phyloP scores from a whole-genome alignment of 2,888 invertebrate genomes.

The Oegoconia quadripuncta region DNA sequence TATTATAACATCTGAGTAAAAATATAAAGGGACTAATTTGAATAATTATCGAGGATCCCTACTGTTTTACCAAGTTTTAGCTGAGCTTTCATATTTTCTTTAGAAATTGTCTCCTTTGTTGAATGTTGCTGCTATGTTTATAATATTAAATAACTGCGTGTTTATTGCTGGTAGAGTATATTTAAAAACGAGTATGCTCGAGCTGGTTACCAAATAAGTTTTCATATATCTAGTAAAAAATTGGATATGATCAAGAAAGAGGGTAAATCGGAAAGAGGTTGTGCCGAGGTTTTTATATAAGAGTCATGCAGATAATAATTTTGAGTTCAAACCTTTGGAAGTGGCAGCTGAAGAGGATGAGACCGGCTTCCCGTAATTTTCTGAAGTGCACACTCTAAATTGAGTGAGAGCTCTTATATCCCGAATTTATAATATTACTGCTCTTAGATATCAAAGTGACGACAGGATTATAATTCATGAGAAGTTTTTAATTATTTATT shows the following conservation, averaged over 20 bases:
- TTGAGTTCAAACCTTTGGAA: slow-evolving; percentile 60
- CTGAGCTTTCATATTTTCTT: slow-evolving; percentile 36
- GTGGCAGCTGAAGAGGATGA: slow-evolving; percentile 63
- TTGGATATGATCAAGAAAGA: no score
- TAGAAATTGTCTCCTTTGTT: neutral
- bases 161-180: no score
- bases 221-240: no score
- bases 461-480: slow-evolving; percentile 36
- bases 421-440: slow-evolving; percentile 74
- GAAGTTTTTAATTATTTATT: slow-evolving; percentile 2
- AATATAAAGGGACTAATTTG: slow-evolving; percentile 65
- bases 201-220: no score
- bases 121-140: no score
- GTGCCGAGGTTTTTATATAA: slow-evolving; percentile 38
- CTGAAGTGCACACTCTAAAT: slow-evolving; percentile 65
- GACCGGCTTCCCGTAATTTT: slow-evolving; percentile 72
- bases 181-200: no score
- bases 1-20: slow-evolving; percentile 65
- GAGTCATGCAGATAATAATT: slow-evolving; percentile 61
- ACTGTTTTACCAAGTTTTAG: slow-evolving; percentile 36
- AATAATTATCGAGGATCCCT: slow-evolving; percentile 57
- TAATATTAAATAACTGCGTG: no score
- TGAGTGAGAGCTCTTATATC: slow-evolving; percentile 68
- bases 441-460: slow-evolving; percentile 48
- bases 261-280: slow-evolving; percentile 26